phyloP scores from a whole-genome alignment of 1,140 invertebrate species.

The Bacillus rossius region DNA sequence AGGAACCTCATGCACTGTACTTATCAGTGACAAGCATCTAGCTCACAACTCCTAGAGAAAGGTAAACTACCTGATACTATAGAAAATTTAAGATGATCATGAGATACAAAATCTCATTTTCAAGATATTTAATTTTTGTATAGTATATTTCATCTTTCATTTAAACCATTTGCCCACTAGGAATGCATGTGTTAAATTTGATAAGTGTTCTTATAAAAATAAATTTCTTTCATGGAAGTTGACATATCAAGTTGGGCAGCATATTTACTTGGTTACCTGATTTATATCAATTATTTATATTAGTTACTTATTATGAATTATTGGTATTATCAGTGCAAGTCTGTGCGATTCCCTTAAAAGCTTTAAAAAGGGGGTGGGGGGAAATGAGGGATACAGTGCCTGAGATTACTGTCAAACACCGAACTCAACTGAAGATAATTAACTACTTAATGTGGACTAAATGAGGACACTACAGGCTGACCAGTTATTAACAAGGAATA shows the following conservation, averaged over 20 bases:
- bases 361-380: slow-evolving; percentile 4
- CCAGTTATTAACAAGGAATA: too few relatives aligned
- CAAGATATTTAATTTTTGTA: slow-evolving; percentile 18
- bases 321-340: slow-evolving; percentile 22
- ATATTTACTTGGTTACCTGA: slow-evolving; percentile 25
- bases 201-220: slow-evolving; percentile 28
- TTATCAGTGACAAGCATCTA: background rate
- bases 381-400: slow-evolving; percentile 3
- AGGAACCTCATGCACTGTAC: slow-evolving; percentile 3
- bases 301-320: slow-evolving; percentile 13
- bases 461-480: too few relatives aligned
- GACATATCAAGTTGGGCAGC: slow-evolving; percentile 24
- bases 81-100: slow-evolving; percentile 18
- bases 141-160: slow-evolving; percentile 14
- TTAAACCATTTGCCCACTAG: slow-evolving; percentile 21
- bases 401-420: background rate
- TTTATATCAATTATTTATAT: slow-evolving; percentile 24
- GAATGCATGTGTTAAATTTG: slow-evolving; percentile 23
- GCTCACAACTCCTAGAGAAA: slow-evolving; percentile 17
- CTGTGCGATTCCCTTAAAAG: slow-evolving; percentile 20
- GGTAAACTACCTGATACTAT: slow-evolving; percentile 21
- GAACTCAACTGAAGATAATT: background rate
- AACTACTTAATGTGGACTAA: too few relatives aligned
- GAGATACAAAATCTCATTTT: slow-evolving; percentile 22
- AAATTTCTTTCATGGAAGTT: slow-evolving; percentile 27